phyloP scores from a whole-genome alignment of 2,888 invertebrate species.

The Meloe dianella region DNA sequence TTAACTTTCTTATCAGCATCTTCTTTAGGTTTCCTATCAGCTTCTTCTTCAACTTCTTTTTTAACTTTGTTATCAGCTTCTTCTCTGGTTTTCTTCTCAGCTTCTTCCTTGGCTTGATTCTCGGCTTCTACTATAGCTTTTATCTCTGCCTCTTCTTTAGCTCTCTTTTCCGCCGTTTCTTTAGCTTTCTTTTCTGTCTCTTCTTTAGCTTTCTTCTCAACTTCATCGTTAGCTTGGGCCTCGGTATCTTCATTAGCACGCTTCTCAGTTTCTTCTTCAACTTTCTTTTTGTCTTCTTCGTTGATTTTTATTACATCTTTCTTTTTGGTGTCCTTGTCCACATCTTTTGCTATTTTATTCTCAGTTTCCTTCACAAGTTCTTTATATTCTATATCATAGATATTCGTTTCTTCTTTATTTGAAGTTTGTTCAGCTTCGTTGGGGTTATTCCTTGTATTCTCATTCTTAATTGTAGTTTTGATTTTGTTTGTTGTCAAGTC shows the following conservation, averaged over 20 bases:
- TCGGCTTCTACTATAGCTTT: slow-evolving; percentile 33
- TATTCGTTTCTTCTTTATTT: too few species aligned
- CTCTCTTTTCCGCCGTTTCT: slow-evolving; percentile 35
- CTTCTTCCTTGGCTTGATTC: slow-evolving; percentile 28
- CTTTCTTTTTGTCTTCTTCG: slow-evolving; percentile 32
- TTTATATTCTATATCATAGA: too few species aligned
- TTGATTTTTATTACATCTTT: slow-evolving; percentile 29
- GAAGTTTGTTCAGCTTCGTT: slow-evolving; percentile 23
- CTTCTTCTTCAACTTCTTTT: slow-evolving; percentile 37
- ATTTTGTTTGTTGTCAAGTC: too few species aligned
- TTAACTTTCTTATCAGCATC: slow-evolving; percentile 32
- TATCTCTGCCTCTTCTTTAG: slow-evolving; percentile 34
- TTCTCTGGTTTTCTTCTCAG: slow-evolving; percentile 38
- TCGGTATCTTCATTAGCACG: slow-evolving; percentile 24
- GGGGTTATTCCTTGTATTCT: too few species aligned
- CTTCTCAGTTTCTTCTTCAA: slow-evolving; percentile 31
- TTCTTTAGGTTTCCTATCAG: slow-evolving; percentile 33
- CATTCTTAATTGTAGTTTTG: too few species aligned
- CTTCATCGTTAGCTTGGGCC: slow-evolving; percentile 29
- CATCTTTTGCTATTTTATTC: too few species aligned
- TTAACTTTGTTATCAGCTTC: slow-evolving; percentile 37
- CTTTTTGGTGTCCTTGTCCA: too few species aligned
- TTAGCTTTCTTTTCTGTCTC: slow-evolving; percentile 20
- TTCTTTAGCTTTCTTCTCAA: slow-evolving; percentile 12
- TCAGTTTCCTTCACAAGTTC: slow-evolving; percentile 32